These are phyloP conservation scores for Pangasius krempfi DNA, from an alignment of 2,797 vertebrate species.

Conservation along the genomic window DNA sequence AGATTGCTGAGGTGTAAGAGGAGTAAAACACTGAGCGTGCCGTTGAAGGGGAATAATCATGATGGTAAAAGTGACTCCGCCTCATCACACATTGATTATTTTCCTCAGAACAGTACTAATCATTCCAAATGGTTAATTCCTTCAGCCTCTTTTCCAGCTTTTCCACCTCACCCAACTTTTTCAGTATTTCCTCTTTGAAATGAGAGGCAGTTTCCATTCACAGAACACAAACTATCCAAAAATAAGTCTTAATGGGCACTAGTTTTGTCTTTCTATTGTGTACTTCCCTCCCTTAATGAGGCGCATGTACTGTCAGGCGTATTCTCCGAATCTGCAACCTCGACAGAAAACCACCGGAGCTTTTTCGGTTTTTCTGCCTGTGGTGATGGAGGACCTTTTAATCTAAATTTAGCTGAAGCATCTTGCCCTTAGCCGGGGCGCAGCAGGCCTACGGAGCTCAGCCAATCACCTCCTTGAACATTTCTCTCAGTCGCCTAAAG, in stretches of 20 bases:
- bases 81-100: neutral
- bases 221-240: neutral
- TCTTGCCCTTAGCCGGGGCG: constrained; percentile 64
- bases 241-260: neutral
- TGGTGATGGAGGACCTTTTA: constrained; percentile 62
- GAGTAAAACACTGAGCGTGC: neutral
- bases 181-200: neutral
- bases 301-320: constrained; percentile 22
- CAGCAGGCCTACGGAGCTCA: constrained; percentile 52
- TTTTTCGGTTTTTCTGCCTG: constrained; percentile 61
- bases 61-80: neutral
- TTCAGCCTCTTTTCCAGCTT: neutral
- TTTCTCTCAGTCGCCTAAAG: constrained; percentile 48
- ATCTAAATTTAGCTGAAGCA: constrained; percentile 70
- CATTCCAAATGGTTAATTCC: neutral
- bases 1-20: neutral
- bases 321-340: constrained; percentile 46
- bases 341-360: constrained; percentile 45
- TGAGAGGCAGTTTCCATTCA: neutral
- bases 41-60: neutral
- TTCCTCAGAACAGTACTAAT: neutral
- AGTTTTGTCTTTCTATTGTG: neutral
- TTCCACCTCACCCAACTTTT: neutral
- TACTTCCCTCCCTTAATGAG: neutral
- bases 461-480: constrained; percentile 56